Evolutionary conservation across 2,888 invertebrate genomes (phyloP).

Genomic region (Autographa gamma): DNA sequence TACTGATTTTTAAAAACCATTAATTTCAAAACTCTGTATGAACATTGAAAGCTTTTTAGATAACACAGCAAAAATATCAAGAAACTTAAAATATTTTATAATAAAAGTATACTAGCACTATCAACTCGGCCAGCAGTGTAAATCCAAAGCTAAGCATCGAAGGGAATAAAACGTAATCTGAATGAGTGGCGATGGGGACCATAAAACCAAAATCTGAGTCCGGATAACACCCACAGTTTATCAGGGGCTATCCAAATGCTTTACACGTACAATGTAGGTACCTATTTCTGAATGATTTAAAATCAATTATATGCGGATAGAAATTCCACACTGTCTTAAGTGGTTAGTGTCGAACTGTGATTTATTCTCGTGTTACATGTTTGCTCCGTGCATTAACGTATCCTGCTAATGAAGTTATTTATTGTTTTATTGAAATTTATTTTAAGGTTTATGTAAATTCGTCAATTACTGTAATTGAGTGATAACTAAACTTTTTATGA

Average conservation of each 20-base stretch:
- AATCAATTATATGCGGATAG: conserved; percentile 72
- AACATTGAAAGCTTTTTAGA: no score
- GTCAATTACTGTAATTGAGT: neutral
- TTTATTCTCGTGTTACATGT: conserved; percentile 48
- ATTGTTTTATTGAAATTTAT: neutral
- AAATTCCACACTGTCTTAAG: conserved; percentile 65
- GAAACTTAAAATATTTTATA: no score
- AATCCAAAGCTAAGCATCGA: conserved; percentile 27
- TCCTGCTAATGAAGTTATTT: conserved; percentile 1
- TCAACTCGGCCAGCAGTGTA: conserved; percentile 23
- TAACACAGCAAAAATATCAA: no score
- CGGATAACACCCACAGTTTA: conserved; percentile 65
- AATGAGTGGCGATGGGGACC: conserved; percentile 42
- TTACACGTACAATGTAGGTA: conserved; percentile 70
- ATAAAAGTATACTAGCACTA: neutral
- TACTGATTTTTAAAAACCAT: no score
- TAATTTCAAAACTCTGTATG: no score
- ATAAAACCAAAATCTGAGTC: conserved; percentile 54
- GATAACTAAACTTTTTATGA: neutral
- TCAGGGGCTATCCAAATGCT: conserved; percentile 69
- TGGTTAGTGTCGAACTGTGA: conserved; percentile 50
- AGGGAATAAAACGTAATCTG: conserved; percentile 56
- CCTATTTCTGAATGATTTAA: conserved; percentile 72
- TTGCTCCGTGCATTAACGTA: conserved; percentile 3
- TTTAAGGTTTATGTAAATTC: neutral